A percentile compares a stretch with the other conserved stretches of the same genome.
These are phyloP conservation scores for Pogona vitticeps DNA, from an alignment of 2,113 vertebrate genomes.

Conservation along the genomic window DNA sequence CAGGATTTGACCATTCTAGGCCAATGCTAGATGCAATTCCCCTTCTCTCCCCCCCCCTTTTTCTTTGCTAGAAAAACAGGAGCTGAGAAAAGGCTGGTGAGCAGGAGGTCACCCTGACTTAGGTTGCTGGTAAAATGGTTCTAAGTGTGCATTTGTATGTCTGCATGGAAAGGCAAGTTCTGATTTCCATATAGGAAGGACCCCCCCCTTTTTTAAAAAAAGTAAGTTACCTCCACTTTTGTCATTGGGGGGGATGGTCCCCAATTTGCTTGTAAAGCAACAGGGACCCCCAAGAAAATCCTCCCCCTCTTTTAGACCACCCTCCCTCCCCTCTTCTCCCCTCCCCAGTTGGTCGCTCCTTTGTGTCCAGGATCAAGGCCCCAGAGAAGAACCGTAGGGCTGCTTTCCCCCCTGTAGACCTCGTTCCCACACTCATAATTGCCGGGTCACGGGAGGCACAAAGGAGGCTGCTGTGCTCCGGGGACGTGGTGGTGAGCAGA, in stretches of 20 bases:
- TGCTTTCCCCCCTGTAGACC: conserved; percentile 49
- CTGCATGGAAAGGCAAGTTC: background rate
- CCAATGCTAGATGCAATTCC: too few species aligned
- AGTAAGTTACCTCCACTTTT: too few species aligned
- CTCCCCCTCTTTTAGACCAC: background rate
- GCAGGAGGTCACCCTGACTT: too few species aligned
- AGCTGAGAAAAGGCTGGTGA: too few species aligned
- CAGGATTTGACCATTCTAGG: background rate
- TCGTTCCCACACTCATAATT: conserved; percentile 87
- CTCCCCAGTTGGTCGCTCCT: background rate
- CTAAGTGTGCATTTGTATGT: too few species aligned
- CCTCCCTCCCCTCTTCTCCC: background rate
- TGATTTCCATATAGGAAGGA: background rate
- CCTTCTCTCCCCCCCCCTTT: too few species aligned
- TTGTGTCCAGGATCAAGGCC: conserved; percentile 39
- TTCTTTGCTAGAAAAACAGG: too few species aligned
- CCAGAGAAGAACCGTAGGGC: background rate
- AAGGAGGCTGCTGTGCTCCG: conserved; percentile 75
- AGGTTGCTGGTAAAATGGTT: too few species aligned
- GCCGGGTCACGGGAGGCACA: conserved; percentile 85
- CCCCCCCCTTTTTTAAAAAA: too few species aligned
- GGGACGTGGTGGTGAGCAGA: conserved; percentile 68
- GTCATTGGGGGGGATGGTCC: too few species aligned
- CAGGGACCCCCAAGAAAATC: too few species aligned
- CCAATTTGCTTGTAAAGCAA: too few species aligned